Evolutionary conservation across 2,888 invertebrate genomes (phyloP), one percentile per base, ranked within the genome.

Genomic region (Acanthococcus lagerstroemiae): DNA sequence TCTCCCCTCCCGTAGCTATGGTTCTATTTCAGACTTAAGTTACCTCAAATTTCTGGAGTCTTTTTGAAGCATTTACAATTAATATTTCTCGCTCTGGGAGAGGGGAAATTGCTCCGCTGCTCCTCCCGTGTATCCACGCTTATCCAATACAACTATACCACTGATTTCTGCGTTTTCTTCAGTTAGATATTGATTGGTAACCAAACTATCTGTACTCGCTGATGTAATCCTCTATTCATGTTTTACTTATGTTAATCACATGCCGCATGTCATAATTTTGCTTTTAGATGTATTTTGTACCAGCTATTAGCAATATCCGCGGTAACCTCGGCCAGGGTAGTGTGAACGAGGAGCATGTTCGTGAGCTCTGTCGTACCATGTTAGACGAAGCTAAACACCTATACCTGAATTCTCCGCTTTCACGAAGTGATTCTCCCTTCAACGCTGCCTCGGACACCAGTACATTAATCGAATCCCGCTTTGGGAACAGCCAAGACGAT

Each of bases 231-330:
- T 37, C 7, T 37, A 37, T 37, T 15, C 37, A 37, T 6, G 37
- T 15, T 6, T 37, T 9, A 12, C 37, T 37, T 15, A 37, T 15
- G 7, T 37, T 9, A 37, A 37, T 9, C 15, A 37, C 37, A 37
- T 6, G 37, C 37, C 37, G 37, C 6, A 9, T 37, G 24, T 6
- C 5, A 22, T 6, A 19, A 27, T 15, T 56, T 30, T 46, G 24
- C 15, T 45, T 2, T 30, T 30, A 88, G 87, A 85, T 84, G 79
- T 89, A 85, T 77, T 88, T 90, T 78, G 84, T 85, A 72, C 87
- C 88, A 69, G 89, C 87, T 68, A 83, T 89, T 44, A 83, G 84
- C 70, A 90, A 89, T 73, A 87, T 90, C 71, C 81, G 83, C 72
- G 78, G 80, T 70, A 90, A 90, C 77, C 79, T 87, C 73, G 88